Conservation (phyloP, 2,888 invertebrate species). For the Suillia variegata region DNA sequence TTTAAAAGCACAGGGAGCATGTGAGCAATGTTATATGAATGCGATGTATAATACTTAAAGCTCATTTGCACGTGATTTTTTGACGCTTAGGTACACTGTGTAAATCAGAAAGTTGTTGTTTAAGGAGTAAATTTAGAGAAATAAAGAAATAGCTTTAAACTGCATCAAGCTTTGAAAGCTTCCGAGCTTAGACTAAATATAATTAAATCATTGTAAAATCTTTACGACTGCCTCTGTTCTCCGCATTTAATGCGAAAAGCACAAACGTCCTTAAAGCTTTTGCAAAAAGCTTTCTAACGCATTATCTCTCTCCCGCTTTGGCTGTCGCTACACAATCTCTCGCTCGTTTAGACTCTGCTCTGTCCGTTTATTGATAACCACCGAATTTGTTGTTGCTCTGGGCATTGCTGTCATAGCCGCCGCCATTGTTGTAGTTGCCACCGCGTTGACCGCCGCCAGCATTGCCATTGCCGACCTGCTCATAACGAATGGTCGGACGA, state of each 20-base stretch:
- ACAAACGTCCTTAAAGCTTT: no score
- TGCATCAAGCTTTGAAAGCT: conserved; percentile 8
- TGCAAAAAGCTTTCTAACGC: background rate
- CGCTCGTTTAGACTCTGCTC: conserved; percentile 11
- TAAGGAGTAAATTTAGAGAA: no score
- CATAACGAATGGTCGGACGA: conserved; percentile 71
- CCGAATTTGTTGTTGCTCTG: conserved; percentile 52
- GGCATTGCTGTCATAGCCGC: conserved; percentile 52
- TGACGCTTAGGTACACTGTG: no score
- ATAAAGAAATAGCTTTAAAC: no score
- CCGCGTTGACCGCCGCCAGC: conserved; percentile 40
- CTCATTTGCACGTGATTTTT: background rate
- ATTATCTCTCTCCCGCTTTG: no score
- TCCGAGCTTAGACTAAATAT: conserved; percentile 6
- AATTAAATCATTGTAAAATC: background rate
- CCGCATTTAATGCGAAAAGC: no score
- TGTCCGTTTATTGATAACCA: conserved; percentile 50
- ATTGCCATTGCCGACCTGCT: conserved; percentile 62
- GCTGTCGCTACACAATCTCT: no score
- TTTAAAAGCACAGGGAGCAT: background rate
- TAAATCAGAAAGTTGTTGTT: no score
- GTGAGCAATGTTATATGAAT: background rate
- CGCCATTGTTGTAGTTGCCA: conserved; percentile 30
- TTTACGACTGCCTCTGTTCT: conserved; percentile 9
- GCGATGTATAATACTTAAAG: conserved; percentile 2